Conservation (phyloP, 2,888 invertebrate species). For the Thalpophila matura region DNA sequence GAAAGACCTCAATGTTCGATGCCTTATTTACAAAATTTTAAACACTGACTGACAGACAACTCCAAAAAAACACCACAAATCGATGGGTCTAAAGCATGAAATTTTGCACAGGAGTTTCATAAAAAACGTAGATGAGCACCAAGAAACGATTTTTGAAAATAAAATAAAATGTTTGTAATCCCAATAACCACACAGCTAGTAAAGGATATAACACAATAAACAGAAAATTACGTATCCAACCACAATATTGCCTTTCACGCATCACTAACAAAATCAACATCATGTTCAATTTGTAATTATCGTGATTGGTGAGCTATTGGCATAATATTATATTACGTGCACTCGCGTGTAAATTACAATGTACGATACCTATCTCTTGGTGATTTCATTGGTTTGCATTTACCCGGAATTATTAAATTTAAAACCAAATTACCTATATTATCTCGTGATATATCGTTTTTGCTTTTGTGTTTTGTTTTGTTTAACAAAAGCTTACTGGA, state of each 20-base stretch:
- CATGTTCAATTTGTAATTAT: constrained; percentile 33
- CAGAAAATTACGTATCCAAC: constrained; percentile 11
- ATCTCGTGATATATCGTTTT: too few species aligned
- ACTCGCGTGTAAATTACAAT: constrained; percentile 15
- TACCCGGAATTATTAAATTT: constrained; percentile 25
- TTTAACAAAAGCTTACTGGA: constrained; percentile 28
- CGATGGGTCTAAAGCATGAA: too few species aligned
- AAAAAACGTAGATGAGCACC: too few species aligned
- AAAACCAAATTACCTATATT: constrained; percentile 38
- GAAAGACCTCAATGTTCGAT: too few species aligned
- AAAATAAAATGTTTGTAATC: too few species aligned
- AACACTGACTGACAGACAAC: too few species aligned
- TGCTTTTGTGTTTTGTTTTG: constrained; percentile 26
- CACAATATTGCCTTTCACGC: constrained; percentile 7
- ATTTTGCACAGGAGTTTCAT: too few species aligned
- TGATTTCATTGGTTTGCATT: constrained; percentile 13
- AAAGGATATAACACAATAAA: not conserved
- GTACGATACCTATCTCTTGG: not conserved
- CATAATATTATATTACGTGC: constrained; percentile 15
- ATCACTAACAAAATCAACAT: constrained; percentile 28
- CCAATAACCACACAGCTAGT: too few species aligned
- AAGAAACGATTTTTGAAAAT: too few species aligned
- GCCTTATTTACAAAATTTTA: too few species aligned
- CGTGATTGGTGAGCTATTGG: constrained; percentile 21
- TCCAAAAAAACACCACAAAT: too few species aligned